These are phyloP conservation scores for Psittacula cyanocephala DNA, from an alignment of 2,113 vertebrate genomes.

Conservation along the genomic window DNA sequence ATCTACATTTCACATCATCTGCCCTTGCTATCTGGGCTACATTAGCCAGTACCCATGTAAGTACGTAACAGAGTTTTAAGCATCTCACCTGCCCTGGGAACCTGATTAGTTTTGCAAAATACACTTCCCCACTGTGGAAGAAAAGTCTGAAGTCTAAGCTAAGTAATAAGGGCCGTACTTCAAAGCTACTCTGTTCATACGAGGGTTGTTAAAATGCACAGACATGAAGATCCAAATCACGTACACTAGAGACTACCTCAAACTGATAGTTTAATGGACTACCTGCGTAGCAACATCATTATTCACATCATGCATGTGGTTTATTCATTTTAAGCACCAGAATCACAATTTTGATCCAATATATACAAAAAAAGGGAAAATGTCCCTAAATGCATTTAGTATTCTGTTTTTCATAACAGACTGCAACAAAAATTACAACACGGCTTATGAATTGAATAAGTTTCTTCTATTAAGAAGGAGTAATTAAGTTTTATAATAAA, in stretches of 20 bases:
- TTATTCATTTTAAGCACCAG: background rate
- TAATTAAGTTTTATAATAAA: background rate
- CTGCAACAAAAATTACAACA: background rate
- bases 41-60: background rate
- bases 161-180: background rate
- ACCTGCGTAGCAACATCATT: background rate
- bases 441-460: background rate
- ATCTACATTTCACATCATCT: background rate
- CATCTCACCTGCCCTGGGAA: background rate
- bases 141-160: background rate
- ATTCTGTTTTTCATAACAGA: background rate
- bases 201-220: background rate
- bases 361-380: background rate
- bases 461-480: background rate
- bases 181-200: background rate
- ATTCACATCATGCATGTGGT: background rate
- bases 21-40: background rate
- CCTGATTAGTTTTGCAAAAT: background rate
- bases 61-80: background rate
- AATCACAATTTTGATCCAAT: background rate
- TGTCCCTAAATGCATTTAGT: background rate
- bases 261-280: background rate
- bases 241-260: background rate
- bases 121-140: background rate
- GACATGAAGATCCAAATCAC: background rate